Evolutionary conservation across 2,113 vertebrate genomes (phyloP).

Genomic region (Neodontobutis hainanensis): DNA sequence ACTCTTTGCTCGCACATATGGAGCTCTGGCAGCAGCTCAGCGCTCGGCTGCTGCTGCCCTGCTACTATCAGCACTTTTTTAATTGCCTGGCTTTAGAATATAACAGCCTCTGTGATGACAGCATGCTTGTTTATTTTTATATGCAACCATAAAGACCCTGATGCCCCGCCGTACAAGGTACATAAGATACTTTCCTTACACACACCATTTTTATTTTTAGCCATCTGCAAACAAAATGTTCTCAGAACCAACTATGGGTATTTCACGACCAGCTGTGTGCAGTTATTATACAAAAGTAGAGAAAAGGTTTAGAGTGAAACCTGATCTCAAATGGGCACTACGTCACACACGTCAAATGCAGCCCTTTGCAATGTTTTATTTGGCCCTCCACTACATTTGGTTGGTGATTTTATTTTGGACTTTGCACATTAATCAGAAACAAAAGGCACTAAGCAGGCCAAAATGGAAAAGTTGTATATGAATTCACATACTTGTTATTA

Average conservation of each 20-base stretch:
- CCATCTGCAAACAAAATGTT: conserved; percentile 18
- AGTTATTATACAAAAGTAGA: not conserved
- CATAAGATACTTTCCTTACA: conserved; percentile 14
- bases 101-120: conserved; percentile 64
- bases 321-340: not conserved
- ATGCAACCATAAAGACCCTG: conserved; percentile 51
- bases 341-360: too few species aligned
- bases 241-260: conserved; percentile 28
- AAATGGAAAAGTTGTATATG: too few species aligned
- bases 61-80: conserved; percentile 74
- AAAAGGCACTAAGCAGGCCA: too few species aligned
- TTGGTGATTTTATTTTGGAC: too few species aligned
- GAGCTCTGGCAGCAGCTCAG: conserved; percentile 56
- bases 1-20: conserved; percentile 60
- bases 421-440: too few species aligned
- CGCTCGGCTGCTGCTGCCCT: conserved; percentile 58
- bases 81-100: conserved; percentile 64
- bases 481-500: too few species aligned
- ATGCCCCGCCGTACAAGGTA: conserved; percentile 41
- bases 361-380: too few species aligned
- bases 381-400: too few species aligned
- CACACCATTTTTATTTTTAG: conserved; percentile 29
- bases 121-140: conserved; percentile 72
- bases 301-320: conserved; percentile 6
- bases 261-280: conserved; percentile 3